Base-by-base conservation (phyloP, 2,888 invertebrate genomes). In the Prenolepis imparis region DNA sequence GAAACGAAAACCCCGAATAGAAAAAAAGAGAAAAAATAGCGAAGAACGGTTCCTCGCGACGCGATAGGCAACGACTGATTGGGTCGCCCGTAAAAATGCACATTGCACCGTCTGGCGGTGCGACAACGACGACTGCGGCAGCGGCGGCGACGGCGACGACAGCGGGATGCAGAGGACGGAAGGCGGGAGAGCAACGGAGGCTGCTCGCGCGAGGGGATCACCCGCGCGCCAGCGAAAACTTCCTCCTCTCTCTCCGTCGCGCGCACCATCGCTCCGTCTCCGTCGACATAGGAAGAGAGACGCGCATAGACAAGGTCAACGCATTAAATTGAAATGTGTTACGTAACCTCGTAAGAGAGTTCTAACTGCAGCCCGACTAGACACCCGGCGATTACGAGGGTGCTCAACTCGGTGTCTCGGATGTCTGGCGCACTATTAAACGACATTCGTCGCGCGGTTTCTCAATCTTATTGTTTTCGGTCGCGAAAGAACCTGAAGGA, bases 251-350 rank as follows among this genome's bases (percentile, higher is more conserved):
- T 90, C 86, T 85, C 68, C 85, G 82, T 87, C 83, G 86, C 74
- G 52, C 86, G 64, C 70, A 36, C 78, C 74, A 59, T 77, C 78
- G 77, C 83, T 63, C 80, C 87, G 83, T 88, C 88, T 70, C 75
- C 84, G 86, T 86, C 87, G 83, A 88, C 87, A 91, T 91, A 91
- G 92, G 92, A 93, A 92, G 92, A 91, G 91, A 91, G 90, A 89
- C 90, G 91, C 90, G 91, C 92, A 92, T 93, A 93, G 93, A 93
- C 93, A 93, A 93, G 93, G 93, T 93, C 93, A 92, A 90, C 91
- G 92, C 91, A 90, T 92, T 92, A 91, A 92, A 93, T 93, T 92
- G 89, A 93, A 93, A 92, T 93, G 91, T 91, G 92, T 93, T 93
- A 91, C 93, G 91, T 93, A 93, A 93, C 90, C 88, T 87, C 89